Conservation (phyloP, 2,888 invertebrate genomes). For the Scaptomyza flava region DNA sequence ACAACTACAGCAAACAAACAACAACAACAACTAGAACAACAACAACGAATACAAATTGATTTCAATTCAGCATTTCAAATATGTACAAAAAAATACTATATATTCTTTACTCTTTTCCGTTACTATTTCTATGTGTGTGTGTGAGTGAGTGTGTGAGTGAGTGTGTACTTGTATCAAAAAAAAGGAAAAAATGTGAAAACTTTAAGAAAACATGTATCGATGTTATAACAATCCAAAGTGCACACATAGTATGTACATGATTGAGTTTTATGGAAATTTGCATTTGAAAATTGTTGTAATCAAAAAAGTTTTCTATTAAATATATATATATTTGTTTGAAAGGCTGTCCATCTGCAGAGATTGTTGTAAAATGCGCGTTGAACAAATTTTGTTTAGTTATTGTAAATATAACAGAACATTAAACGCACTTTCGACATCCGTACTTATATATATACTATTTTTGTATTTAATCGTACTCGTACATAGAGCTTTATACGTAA, state of each 20-base stretch:
- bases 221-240: slow-evolving; percentile 11
- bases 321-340: slow-evolving; percentile 24
- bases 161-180: slow-evolving; percentile 27
- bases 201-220: slow-evolving; percentile 14
- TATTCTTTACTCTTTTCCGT: slow-evolving; percentile 33
- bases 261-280: slow-evolving; percentile 65
- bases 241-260: slow-evolving; percentile 49
- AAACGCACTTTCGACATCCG: slow-evolving; percentile 45
- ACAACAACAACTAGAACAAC: slow-evolving; percentile 34
- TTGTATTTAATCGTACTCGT: slow-evolving; percentile 52
- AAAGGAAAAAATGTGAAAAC: slow-evolving; percentile 30
- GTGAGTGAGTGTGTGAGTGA: slow-evolving; percentile 14
- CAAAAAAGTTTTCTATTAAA: slow-evolving; percentile 13
- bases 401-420: slow-evolving; percentile 48
- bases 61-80: slow-evolving; percentile 47
- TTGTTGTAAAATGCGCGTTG: slow-evolving; percentile 62
- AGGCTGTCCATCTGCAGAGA: slow-evolving; percentile 38
- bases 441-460: slow-evolving; percentile 25
- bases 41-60: slow-evolving; percentile 48
- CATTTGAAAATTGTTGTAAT: slow-evolving; percentile 56
- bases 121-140: slow-evolving; percentile 29
- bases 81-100: slow-evolving; percentile 34
- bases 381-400: slow-evolving; percentile 49
- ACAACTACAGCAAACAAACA: slow-evolving; percentile 38
- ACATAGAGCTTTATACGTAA: slow-evolving; percentile 43